Percentiles rank a stretch among this genome's conserved stretches.
phyloP scores from a whole-genome alignment of 1,140 invertebrate species.

The Diplogasteroides magnus region DNA sequence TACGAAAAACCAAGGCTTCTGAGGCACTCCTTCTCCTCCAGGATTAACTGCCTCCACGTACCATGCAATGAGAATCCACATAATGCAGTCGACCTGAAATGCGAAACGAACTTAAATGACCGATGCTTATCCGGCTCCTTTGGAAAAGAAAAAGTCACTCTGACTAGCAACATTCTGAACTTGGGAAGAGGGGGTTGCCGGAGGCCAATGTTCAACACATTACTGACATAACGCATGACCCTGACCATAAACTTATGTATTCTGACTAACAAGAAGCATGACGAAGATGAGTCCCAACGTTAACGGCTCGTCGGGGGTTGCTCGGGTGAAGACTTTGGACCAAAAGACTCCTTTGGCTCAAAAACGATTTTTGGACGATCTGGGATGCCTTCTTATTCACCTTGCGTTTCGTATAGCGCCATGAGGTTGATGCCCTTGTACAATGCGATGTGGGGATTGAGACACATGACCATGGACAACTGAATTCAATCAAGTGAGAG shows the following conservation, averaged over 20 bases:
- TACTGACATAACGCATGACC: too few relatives aligned
- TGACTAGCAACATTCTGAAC: background rate
- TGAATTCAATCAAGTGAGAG: background rate
- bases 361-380: too few relatives aligned
- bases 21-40: conserved; percentile 51
- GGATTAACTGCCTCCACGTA: conserved; percentile 66
- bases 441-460: conserved; percentile 44
- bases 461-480: conserved; percentile 36
- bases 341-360: conserved; percentile 39
- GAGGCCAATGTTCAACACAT: background rate
- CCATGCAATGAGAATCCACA: conserved; percentile 68
- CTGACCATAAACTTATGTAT: too few relatives aligned
- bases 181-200: too few relatives aligned
- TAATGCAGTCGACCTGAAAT: conserved; percentile 60
- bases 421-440: conserved; percentile 36
- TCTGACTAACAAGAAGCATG: conserved; percentile 59
- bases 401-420: conserved; percentile 40
- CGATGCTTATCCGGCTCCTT: background rate
- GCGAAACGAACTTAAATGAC: too few relatives aligned
- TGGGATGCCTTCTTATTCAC: conserved; percentile 5
- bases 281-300: conserved; percentile 57
- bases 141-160: background rate
- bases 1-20: conserved; percentile 44
- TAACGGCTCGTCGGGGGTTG: conserved; percentile 39
- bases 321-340: conserved; percentile 20